Evolutionary conservation across 2,888 invertebrate species (phyloP), one percentile per base, ranked within the genome.

Genomic region (Lasioglossum calceatum): DNA sequence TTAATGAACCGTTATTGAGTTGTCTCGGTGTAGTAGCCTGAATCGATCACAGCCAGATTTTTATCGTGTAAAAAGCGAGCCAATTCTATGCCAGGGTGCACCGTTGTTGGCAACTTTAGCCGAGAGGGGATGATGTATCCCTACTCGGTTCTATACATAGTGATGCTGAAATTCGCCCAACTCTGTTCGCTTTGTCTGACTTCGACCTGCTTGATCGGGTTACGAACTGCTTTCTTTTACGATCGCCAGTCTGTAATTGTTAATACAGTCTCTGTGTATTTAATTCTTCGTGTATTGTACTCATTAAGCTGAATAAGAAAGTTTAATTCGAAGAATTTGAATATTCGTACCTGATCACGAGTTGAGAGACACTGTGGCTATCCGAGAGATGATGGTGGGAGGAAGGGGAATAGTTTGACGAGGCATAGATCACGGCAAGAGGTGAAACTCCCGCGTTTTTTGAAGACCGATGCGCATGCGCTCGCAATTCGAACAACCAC

Each of bases 21-120:
- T 39, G 70, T 50, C 50, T 61, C 10, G 19, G 27, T 73, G 27
- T 67, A 36, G 16, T 19, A 32, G 50, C n/a, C 50, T 42, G 72
- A 72, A 82, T 82, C 61, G 76, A 73, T 82, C 39, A 36, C 70
- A 36, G 50, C n/a, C 58, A 32, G 32, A 81, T 67, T 73, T 85
- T 85, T 54, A 70, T 78, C 39, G 39, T 44, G n/a, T 58, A 78
- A 67, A 73, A 58, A 32, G n/a, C 4, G 14, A 84, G 42, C 58
- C 54, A 50, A 50, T 84, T 47, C 58, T 70, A 39, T 71, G 39
- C 71, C 39, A 71, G 42, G 39, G 39, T 42, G 71, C 71, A 71
- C 42, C 71, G 42, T 71, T 42, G 71, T 42, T 39, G 71, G 42
- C 70, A 71, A 39, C 70, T 71, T 71, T 71, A 71, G n/a, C 42